Percentiles rank a stretch among this genome's conserved stretches.
Evolutionary conservation across 2,797 vertebrate genomes (phyloP).

Genomic region (Parauchenoglanis ngamensis): DNA sequence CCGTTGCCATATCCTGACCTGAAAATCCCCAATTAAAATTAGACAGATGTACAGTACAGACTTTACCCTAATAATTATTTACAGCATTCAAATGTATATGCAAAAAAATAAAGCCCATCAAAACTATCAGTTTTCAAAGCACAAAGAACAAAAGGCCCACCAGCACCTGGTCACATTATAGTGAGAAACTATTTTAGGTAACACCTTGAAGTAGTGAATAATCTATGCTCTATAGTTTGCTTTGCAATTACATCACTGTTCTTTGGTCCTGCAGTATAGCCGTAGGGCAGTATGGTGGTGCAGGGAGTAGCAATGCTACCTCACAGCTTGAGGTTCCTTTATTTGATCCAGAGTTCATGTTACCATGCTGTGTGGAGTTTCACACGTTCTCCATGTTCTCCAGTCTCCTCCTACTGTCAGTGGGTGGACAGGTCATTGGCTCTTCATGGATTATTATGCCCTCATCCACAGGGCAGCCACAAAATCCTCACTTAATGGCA

Average conservation of each 20-base stretch:
- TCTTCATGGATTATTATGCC: not conserved
- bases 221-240: not conserved
- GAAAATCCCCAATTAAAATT: not conserved
- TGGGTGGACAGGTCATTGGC: not conserved
- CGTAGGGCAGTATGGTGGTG: not conserved
- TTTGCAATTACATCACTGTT: not conserved
- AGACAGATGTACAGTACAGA: not conserved
- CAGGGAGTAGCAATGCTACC: not conserved
- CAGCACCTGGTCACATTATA: not conserved
- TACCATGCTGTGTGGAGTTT: not conserved
- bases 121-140: not conserved
- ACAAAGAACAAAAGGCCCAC: not conserved
- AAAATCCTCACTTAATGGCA: not conserved
- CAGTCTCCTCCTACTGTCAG: not conserved
- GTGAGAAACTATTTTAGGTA: not conserved
- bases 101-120: not conserved
- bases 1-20: conserved; percentile 5
- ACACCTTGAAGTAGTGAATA: conserved; percentile 9
- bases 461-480: too few relatives aligned
- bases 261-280: not conserved
- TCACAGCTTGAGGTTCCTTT: not conserved
- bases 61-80: not conserved
- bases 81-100: not conserved
- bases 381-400: not conserved
- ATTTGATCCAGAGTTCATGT: not conserved